A percentile compares a stretch with the other conserved stretches of the same genome.
Evolutionary conservation across 2,888 invertebrate species (phyloP).

Genomic region (Polyploca ridens): DNA sequence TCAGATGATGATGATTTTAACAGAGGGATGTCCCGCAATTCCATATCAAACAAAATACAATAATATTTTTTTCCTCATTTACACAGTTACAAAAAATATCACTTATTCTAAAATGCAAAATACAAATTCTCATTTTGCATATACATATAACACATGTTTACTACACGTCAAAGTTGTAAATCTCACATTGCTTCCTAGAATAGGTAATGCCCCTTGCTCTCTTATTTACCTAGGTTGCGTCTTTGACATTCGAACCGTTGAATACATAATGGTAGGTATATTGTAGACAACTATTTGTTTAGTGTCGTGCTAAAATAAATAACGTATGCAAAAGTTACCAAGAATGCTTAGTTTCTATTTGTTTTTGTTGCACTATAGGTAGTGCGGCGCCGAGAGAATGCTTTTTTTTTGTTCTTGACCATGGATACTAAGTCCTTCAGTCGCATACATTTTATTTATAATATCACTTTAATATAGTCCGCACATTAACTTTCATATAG

Average conservation of each 20-base stretch:
- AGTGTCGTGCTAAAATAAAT: background rate
- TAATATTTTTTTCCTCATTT: background rate
- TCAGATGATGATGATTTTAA: too few species aligned
- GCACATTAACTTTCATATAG: too few species aligned
- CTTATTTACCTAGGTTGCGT: background rate
- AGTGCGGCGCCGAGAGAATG: too few species aligned
- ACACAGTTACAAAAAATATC: background rate
- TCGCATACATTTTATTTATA: too few species aligned
- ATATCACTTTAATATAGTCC: too few species aligned
- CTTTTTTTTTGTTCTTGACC: too few species aligned
- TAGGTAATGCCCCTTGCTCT: slow-evolving; percentile 1
- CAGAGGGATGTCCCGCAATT: background rate
- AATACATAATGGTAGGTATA: background rate
- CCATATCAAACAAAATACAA: background rate
- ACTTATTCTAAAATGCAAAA: background rate
- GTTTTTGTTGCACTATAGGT: background rate
- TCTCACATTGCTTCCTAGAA: background rate
- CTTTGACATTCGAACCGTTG: background rate
- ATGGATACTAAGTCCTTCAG: too few species aligned
- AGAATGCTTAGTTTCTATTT: background rate
- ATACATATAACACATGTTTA: background rate
- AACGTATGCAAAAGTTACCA: slow-evolving; percentile 4
- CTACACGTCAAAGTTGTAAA: background rate
- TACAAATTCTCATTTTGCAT: background rate
- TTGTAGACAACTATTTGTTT: background rate